Evolutionary conservation across 2,797 vertebrate species (phyloP), one percentile per base, ranked within the genome.

Genomic region (Bradypus variegatus): DNA sequence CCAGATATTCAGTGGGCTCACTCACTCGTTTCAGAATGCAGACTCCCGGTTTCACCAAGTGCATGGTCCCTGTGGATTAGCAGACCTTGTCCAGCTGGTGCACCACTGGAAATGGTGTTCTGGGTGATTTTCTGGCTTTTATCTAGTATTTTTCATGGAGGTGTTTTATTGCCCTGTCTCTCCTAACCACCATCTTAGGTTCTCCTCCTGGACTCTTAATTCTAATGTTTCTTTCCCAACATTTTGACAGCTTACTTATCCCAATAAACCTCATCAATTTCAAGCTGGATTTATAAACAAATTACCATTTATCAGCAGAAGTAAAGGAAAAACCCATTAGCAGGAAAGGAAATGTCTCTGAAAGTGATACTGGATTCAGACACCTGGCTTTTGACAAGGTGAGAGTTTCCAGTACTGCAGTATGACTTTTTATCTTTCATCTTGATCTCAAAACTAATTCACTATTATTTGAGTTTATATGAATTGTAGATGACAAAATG

Each of bases 381-480:
- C 36, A n/a, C 65, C 8, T 60, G 75, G 53, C 78, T 86, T 77
- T 8, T 1, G 55, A 29, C 80, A 90, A 78, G 73, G 33, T 69
- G 65, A 92, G 60, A 91, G 86, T 70, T 75, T 88, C 80, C 45
- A 72, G 33, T 62, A 92, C 76, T 58, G 62, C 8, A 48, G 8
- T 75, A n/a, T 80, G 48, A 86, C 50, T 50, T 79, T 41, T 65
- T 75, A 79, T 41, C 67, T 84, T 84, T 12, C 27, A 60, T 89
- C 45, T 78, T 89, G n/a, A 27, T 86, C n/a, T 93, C 58, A 67
- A 91, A 94, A 89, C 23, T 19, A 38, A 82, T 93, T 89, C 75
- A 76, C 23, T 91, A 31, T 86, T 48, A 64, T 75, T 87, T 83
- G 55, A 91, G 18, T 64, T 65, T 81, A 55, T 62, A 76, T 87